Evolutionary conservation across 2,113 vertebrate genomes (phyloP).

Genomic region (Pterocles orientalis): DNA sequence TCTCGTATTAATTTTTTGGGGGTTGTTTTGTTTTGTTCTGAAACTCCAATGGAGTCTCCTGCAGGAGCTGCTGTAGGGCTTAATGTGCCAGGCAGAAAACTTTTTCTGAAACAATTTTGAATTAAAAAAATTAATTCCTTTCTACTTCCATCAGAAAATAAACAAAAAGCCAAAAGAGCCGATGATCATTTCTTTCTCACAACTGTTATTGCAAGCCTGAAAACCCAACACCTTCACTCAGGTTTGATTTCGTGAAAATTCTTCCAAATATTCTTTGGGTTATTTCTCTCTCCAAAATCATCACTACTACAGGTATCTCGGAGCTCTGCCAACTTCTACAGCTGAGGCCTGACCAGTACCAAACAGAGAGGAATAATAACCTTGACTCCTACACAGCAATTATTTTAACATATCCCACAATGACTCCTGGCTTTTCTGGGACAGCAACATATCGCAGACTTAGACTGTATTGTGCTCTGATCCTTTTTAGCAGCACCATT

Average conservation of each 20-base stretch:
- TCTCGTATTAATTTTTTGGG: neutral
- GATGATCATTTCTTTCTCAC: neutral
- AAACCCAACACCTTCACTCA: fast-evolving
- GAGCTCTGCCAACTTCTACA: neutral
- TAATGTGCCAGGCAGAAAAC: neutral
- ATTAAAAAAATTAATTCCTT: neutral
- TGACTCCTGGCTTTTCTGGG: neutral
- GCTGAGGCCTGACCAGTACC: neutral
- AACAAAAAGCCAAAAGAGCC: neutral
- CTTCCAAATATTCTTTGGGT: neutral
- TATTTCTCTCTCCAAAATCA: neutral
- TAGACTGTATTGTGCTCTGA: fast-evolving
- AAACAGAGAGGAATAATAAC: neutral
- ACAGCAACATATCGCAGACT: neutral
- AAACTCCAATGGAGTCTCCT: neutral
- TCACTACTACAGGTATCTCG: neutral
- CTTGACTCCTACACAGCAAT: neutral
- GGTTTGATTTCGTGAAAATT: neutral
- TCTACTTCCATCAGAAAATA: neutral
- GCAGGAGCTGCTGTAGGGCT: neutral
- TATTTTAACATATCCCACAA: neutral
- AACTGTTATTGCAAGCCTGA: neutral
- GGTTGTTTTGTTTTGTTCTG: too few relatives aligned
- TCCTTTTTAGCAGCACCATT: neutral
- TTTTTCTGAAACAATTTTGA: neutral